Conservation (phyloP, 2,113 vertebrate species). For the Hipposideros armiger region DNA sequence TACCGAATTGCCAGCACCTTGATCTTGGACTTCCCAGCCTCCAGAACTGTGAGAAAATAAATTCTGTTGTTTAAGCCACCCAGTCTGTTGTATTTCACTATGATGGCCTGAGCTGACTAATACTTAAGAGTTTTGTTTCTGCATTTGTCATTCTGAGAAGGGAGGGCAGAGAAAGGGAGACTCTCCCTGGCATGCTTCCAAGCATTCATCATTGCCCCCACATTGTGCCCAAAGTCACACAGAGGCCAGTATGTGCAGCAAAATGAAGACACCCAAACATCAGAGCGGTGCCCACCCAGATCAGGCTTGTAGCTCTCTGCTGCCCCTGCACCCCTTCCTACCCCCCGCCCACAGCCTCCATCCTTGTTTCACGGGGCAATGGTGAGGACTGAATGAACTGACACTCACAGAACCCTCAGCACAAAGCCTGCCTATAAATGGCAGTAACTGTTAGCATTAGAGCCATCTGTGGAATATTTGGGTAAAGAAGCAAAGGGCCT, state of each 20-base stretch:
- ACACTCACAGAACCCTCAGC: not conserved
- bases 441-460: not conserved
- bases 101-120: not conserved
- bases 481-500: not conserved
- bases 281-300: not conserved
- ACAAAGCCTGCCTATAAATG: not conserved
- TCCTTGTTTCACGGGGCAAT: not conserved
- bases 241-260: not conserved
- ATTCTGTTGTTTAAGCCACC: no score
- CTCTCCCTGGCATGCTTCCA: not conserved
- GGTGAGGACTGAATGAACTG: not conserved
- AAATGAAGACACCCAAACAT: no score
- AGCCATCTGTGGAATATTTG: not conserved
- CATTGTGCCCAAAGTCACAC: not conserved
- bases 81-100: not conserved
- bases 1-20: no score
- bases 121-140: not conserved
- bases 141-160: not conserved
- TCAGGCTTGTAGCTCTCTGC: not conserved
- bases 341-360: not conserved
- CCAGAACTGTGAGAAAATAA: no score
- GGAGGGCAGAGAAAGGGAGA: not conserved
- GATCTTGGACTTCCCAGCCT: no score
- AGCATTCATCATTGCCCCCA: fast-evolving
- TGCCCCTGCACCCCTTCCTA: not conserved